Evolutionary conservation across 1,140 invertebrate species (phyloP), one percentile per base, ranked within the genome.

Genomic region (Bombus difficillimus): DNA sequence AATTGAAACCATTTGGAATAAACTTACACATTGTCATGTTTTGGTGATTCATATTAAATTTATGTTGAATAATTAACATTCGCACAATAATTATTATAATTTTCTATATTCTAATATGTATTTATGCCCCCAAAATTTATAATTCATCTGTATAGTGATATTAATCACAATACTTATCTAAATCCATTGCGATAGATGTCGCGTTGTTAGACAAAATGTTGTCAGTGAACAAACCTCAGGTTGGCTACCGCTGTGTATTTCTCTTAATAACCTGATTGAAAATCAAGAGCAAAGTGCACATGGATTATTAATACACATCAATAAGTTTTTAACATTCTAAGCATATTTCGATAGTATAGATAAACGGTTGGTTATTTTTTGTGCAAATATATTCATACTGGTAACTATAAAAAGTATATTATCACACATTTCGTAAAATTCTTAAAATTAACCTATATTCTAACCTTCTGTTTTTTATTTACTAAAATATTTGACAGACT

Each of bases 221-320:
- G 34, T 73, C 32, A 15, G 43, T 57, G 32, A 74, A 74, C 3
- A 47, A 80, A 32, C 32, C 22, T 9, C 57, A 73, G 15, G 69
- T 85, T 74, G 83, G 3, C 25, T 34, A 81, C 25, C 34, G 9
- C 59, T 66, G 34, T 73, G 69, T 78, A n/a, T 75, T 62, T 18
- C 72, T 75, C 47, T 76, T 76, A 71, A 41, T 66, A 75, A 69
- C 34, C 39, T 75, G 22, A 62, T 6, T 43, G 34, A 68, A 79
- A 81, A 72, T 53, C 22, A 41, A 81, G 57, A 39, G 71, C 84
- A 78, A 62, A 87, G 90, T 88, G 90, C 91, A 91, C 91, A 92
- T 92, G 92, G 91, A 90, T 92, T 92, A 87, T 90, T 92, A 74
- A 91, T 86, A 86, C 81, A 88, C 83, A 88, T 85, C 72, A 34